phyloP scores from a whole-genome alignment of 2,797 vertebrate genomes.

The Fistularia commersonii region DNA sequence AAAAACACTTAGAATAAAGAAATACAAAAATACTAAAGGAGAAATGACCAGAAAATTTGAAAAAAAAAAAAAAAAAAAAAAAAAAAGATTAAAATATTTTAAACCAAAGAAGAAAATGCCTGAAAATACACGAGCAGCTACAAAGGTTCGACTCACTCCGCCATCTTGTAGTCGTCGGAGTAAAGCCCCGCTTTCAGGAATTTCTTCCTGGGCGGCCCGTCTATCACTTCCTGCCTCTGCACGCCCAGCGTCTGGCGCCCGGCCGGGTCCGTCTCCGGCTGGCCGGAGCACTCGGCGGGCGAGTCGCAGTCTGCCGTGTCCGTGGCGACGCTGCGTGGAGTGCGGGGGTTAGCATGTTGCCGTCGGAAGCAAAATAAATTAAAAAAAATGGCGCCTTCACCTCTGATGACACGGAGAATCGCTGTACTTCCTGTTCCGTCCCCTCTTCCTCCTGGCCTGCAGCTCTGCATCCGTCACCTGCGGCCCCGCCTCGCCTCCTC shows the following conservation, averaged over 20 bases:
- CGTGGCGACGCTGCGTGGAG: slow-evolving; percentile 57
- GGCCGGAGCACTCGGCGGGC: slow-evolving; percentile 66
- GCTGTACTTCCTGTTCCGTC: slow-evolving; percentile 81
- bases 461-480: slow-evolving; percentile 83
- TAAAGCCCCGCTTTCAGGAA: slow-evolving; percentile 96
- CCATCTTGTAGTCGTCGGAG: slow-evolving; percentile 95
- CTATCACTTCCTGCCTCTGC: slow-evolving; percentile 82
- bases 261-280: slow-evolving; percentile 65
- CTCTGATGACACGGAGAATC: slow-evolving; percentile 63
- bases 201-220: slow-evolving; percentile 86
- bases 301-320: slow-evolving; percentile 65
- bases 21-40: too few relatives aligned
- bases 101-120: too few relatives aligned
- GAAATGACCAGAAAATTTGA: too few relatives aligned
- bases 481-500: slow-evolving; percentile 50
- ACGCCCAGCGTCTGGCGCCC: slow-evolving; percentile 61
- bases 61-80: slow-evolving; percentile 2
- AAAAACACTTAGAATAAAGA: too few relatives aligned
- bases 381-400: slow-evolving; percentile 63
- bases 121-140: too few relatives aligned
- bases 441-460: slow-evolving; percentile 81
- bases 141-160: slow-evolving; percentile 79
- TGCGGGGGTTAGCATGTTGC: slow-evolving; percentile 64
- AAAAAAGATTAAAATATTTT: not conserved
- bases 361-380: slow-evolving; percentile 65